Evolutionary conservation across 2,888 invertebrate species (phyloP).

Genomic region (Kuschelorhynchus macadamiae): DNA sequence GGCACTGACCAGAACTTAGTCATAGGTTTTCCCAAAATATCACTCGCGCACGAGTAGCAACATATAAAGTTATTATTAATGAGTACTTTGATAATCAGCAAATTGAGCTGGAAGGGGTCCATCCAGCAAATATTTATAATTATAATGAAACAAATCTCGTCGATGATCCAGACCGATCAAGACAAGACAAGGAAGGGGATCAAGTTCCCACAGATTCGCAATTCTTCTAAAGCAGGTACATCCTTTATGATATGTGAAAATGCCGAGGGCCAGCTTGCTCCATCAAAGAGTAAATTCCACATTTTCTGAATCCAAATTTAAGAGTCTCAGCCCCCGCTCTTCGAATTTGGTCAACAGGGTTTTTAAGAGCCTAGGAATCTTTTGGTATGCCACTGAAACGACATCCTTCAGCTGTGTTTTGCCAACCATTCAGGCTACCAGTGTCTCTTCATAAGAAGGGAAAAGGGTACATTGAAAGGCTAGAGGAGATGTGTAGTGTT

Average conservation of each 20-base stretch:
- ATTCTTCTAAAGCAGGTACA: slow-evolving; percentile 54
- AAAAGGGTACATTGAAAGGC: slow-evolving; percentile 25
- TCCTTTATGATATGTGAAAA: slow-evolving; percentile 45
- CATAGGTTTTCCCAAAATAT: slow-evolving; percentile 14
- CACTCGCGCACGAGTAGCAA: neutral
- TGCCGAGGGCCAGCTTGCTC: slow-evolving; percentile 51
- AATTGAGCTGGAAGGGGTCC: slow-evolving; percentile 29
- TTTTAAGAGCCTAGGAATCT: slow-evolving; percentile 28
- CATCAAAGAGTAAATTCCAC: neutral
- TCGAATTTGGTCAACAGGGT: slow-evolving; percentile 18
- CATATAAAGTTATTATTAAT: slow-evolving; percentile 14
- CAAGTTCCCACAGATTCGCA: slow-evolving; percentile 57
- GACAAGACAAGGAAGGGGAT: slow-evolving; percentile 28
- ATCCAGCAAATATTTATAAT: slow-evolving; percentile 55
- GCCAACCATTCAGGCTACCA: slow-evolving; percentile 33
- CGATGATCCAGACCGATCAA: slow-evolving; percentile 57
- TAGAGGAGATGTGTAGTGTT: slow-evolving; percentile 24
- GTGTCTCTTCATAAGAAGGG: slow-evolving; percentile 6
- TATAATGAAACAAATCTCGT: slow-evolving; percentile 50
- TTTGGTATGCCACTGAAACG: slow-evolving; percentile 34
- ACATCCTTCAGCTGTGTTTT: slow-evolving; percentile 12
- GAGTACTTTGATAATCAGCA: slow-evolving; percentile 25
- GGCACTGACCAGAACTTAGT: slow-evolving; percentile 1
- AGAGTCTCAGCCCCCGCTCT: neutral
- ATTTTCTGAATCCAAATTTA: neutral